These are phyloP conservation scores for Eristalis tenax DNA, from an alignment of 2,888 invertebrate species.

Conservation along the genomic window DNA sequence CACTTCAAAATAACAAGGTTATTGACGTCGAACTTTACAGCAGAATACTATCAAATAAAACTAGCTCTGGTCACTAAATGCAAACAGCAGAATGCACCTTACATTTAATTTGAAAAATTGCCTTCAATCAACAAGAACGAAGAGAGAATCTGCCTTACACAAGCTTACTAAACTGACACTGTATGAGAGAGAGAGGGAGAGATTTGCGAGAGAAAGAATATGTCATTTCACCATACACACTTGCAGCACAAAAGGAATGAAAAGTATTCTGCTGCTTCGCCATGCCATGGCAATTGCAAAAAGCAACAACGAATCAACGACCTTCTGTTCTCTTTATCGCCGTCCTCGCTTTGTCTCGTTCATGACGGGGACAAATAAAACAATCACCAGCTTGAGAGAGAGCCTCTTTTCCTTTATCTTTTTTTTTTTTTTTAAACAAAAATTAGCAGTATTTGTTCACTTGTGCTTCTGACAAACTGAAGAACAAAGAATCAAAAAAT, in stretches of 20 bases:
- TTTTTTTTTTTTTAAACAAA: not conserved
- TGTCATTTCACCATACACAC: not conserved
- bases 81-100: too few relatives aligned
- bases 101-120: not conserved
- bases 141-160: not conserved
- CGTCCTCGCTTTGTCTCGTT: slow-evolving; percentile 16
- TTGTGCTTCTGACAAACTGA: not conserved
- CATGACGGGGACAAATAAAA: slow-evolving; percentile 10
- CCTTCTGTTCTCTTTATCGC: slow-evolving; percentile 29
- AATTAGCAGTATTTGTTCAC: not conserved
- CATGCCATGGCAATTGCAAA: slow-evolving; percentile 6
- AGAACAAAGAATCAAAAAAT: not conserved
- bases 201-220: too few relatives aligned
- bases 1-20: slow-evolving; percentile 36
- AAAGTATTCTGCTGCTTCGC: slow-evolving; percentile 27
- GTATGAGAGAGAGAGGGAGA: not conserved
- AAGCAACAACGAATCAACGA: slow-evolving; percentile 48
- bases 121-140: not conserved
- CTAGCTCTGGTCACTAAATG: not conserved
- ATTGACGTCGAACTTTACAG: slow-evolving; percentile 30
- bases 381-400: not conserved
- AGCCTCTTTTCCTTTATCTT: too few relatives aligned
- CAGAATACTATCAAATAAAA: slow-evolving; percentile 7
- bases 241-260: not conserved
- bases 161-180: too few relatives aligned